These are phyloP conservation scores for Nibea coibor DNA, from an alignment of 2,113 vertebrate species.

Conservation along the genomic window DNA sequence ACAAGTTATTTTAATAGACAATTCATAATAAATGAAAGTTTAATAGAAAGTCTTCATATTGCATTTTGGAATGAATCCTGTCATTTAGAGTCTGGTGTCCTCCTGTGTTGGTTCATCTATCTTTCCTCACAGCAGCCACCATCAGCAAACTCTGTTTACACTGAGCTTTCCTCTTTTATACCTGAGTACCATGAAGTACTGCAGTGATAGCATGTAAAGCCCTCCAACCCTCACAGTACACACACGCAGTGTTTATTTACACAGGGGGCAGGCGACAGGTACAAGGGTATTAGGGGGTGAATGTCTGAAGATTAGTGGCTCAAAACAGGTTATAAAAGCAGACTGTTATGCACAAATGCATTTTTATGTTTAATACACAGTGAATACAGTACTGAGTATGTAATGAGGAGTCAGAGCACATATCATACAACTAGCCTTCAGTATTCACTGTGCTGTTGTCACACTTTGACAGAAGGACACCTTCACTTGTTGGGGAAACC, in stretches of 20 bases:
- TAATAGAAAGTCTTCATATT: background rate
- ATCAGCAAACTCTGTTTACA: background rate
- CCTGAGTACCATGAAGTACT: background rate
- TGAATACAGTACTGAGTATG: background rate
- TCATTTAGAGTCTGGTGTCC: background rate
- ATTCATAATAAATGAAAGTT: too few species aligned
- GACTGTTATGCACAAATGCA: background rate
- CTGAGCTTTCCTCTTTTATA: background rate
- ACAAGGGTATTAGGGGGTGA: background rate
- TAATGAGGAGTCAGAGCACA: background rate
- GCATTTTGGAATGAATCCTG: conserved; percentile 34
- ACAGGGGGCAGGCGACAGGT: background rate
- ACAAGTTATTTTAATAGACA: background rate
- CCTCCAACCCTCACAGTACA: background rate
- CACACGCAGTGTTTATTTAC: background rate
- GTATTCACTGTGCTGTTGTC: background rate
- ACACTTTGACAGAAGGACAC: background rate
- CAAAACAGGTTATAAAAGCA: background rate
- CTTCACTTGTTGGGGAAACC: too few species aligned
- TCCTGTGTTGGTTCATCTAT: background rate
- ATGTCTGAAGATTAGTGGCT: background rate
- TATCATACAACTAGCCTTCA: background rate
- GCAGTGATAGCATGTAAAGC: background rate
- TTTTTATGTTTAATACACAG: background rate
- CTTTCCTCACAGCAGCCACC: background rate